Percentiles rank a stretch among this genome's conserved stretches.
Evolutionary conservation across 2,797 vertebrate genomes (phyloP).

Genomic region (Thunnus albacares): DNA sequence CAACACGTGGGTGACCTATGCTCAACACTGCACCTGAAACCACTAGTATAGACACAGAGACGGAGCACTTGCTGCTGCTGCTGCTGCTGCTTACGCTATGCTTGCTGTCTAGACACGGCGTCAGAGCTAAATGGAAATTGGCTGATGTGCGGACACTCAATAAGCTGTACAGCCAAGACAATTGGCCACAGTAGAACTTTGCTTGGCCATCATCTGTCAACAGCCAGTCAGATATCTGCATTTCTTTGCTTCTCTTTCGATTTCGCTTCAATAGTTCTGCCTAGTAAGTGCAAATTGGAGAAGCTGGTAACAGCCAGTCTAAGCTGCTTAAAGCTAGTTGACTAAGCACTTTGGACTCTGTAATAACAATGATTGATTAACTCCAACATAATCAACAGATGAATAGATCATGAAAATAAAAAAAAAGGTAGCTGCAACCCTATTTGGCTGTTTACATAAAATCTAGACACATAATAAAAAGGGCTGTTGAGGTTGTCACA

Average conservation of each 20-base stretch:
- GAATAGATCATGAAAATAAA: background rate
- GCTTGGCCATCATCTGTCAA: background rate
- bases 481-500: too few relatives aligned
- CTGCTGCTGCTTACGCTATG: too few relatives aligned
- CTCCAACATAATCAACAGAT: background rate
- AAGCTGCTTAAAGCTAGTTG: background rate
- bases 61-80: too few relatives aligned
- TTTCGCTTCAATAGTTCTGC: background rate
- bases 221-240: background rate
- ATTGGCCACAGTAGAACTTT: background rate
- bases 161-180: background rate
- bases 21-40: too few relatives aligned
- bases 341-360: conserved; percentile 10
- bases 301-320: background rate
- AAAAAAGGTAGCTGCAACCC: background rate
- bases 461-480: too few relatives aligned
- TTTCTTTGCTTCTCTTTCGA: background rate
- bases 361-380: background rate
- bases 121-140: background rate
- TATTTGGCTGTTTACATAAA: background rate
- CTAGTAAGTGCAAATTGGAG: background rate
- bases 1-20: too few relatives aligned
- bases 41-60: too few relatives aligned
- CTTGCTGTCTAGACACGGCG: too few relatives aligned
- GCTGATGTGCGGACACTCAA: background rate